Evolutionary conservation across 2,113 vertebrate genomes (phyloP).

Genomic region (Panurus biarmicus): DNA sequence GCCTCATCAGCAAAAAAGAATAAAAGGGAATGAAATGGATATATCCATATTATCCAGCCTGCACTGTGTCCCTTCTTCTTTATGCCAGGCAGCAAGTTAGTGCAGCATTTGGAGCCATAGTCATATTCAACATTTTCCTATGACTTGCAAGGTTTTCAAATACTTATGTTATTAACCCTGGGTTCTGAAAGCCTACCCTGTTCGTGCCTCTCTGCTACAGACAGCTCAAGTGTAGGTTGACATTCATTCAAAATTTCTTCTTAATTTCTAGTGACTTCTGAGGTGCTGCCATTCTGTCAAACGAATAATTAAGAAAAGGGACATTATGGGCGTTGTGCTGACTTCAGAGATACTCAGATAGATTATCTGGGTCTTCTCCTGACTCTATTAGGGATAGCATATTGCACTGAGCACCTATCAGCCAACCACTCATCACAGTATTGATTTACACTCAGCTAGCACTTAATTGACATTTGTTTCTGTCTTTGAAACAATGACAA

Average conservation of each 20-base stretch:
- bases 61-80: background rate
- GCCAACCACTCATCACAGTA: background rate
- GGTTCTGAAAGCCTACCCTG: background rate
- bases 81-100: background rate
- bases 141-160: background rate
- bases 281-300: background rate
- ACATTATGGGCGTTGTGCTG: background rate
- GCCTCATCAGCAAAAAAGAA: background rate
- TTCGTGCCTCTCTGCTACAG: background rate
- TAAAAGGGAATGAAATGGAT: accelerated
- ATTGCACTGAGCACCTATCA: background rate
- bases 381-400: background rate
- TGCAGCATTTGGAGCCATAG: background rate
- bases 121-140: background rate
- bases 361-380: background rate
- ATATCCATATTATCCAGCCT: background rate
- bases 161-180: background rate
- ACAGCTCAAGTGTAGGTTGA: background rate
- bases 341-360: background rate
- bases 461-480: background rate
- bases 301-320: background rate
- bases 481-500: background rate
- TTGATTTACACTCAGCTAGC: background rate
- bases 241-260: background rate
- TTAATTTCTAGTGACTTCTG: background rate